Evolutionary conservation across 2,797 vertebrate genomes (phyloP).

Genomic region (Fringilla coelebs): DNA sequence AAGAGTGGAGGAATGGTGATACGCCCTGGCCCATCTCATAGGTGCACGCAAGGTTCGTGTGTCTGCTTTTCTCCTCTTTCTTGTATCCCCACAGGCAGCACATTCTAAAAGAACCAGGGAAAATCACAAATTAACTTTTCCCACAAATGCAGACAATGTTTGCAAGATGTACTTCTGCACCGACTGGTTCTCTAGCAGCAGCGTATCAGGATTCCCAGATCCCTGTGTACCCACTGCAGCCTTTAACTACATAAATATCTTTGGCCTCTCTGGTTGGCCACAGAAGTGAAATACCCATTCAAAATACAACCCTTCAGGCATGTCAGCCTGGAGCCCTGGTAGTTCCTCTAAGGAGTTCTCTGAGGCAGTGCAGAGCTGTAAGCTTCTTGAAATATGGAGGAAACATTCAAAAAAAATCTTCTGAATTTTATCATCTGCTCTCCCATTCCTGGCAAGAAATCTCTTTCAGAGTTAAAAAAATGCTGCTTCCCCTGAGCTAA

Average conservation of each 20-base stretch:
- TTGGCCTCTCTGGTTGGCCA: neutral
- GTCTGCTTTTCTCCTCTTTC: neutral
- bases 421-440: neutral
- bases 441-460: neutral
- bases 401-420: neutral
- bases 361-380: neutral
- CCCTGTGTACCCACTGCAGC: neutral
- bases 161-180: neutral
- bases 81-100: neutral
- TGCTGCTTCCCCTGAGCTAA: neutral
- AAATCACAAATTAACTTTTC: neutral
- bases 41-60: neutral
- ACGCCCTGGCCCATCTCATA: neutral
- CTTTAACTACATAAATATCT: neutral
- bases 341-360: neutral
- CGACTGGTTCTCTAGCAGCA: neutral
- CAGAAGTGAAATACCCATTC: neutral
- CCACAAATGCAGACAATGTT: neutral
- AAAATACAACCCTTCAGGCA: neutral
- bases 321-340: neutral
- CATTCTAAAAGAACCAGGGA: neutral
- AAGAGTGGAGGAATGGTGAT: neutral
- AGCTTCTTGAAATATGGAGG: neutral
- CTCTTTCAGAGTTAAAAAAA: neutral
- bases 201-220: neutral